Conservation (phyloP, 2,888 invertebrate species). For the Netelia virgata region DNA sequence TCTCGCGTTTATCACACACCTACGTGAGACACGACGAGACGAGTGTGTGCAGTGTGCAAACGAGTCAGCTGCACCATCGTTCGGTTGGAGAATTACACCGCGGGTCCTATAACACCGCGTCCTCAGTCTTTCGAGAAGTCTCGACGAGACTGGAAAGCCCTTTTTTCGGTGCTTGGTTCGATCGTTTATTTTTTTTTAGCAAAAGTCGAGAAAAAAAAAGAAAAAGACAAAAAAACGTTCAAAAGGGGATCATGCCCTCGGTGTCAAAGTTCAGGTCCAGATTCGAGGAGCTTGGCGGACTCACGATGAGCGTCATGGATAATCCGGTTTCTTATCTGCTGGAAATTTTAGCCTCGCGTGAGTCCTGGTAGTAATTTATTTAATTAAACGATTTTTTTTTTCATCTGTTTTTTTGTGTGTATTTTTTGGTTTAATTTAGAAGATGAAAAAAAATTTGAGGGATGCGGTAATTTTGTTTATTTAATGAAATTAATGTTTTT, state of each 20-base stretch:
- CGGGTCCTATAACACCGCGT: constrained; percentile 4
- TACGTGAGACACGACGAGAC: neutral
- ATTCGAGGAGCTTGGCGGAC: constrained; percentile 37
- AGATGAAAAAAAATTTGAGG: neutral
- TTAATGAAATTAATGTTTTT: no score
- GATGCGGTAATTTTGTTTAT: no score
- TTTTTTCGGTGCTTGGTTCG: neutral
- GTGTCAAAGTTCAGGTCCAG: constrained; percentile 52
- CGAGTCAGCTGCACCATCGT: constrained; percentile 59
- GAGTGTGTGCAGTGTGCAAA: constrained; percentile 16
- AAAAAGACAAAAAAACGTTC: neutral
- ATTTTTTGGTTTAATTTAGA: neutral
- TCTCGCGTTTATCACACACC: neutral
- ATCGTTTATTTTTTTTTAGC: neutral
- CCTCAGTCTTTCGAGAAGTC: constrained; percentile 45
- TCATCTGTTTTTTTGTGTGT: neutral
- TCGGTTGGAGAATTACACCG: constrained; percentile 15
- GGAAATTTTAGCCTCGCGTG: constrained; percentile 52
- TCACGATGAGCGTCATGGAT: constrained; percentile 49
- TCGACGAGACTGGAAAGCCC: constrained; percentile 25
- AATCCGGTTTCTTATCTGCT: constrained; percentile 54
- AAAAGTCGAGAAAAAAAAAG: neutral
- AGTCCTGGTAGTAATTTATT: constrained; percentile 25
- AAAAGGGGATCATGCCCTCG: constrained; percentile 38
- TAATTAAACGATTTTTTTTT: neutral